Conservation (phyloP, 2,797 vertebrate species). For the Dicrostonyx torquatus region DNA sequence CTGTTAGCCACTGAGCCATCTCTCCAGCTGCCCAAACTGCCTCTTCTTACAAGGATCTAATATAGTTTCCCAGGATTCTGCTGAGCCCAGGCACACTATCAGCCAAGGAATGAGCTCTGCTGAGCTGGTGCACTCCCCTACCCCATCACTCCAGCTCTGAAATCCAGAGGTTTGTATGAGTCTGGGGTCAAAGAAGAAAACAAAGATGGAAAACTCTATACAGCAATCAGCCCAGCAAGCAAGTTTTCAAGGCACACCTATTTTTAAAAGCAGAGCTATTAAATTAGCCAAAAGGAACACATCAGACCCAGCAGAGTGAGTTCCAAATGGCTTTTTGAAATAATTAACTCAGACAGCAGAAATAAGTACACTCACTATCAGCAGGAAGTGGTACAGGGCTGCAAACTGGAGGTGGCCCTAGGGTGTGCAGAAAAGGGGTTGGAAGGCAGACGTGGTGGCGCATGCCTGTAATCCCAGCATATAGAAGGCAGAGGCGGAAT, state of each 20-base stretch:
- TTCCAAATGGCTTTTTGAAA: conserved; percentile 58
- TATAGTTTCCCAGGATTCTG: not conserved
- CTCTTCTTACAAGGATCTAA: not conserved
- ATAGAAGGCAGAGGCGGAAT: not conserved
- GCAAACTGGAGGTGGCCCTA: not conserved
- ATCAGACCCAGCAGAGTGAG: conserved; percentile 15
- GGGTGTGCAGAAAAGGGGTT: not conserved
- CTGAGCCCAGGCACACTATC: not conserved
- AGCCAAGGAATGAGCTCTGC: not conserved
- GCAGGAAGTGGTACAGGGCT: not conserved
- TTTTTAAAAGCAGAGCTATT: conserved; percentile 53
- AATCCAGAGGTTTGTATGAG: not conserved
- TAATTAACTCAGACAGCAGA: conserved; percentile 56
- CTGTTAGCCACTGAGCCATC: not conserved
- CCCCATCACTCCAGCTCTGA: not conserved
- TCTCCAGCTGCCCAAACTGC: not conserved
- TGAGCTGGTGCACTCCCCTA: not conserved
- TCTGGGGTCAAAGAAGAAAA: not conserved
- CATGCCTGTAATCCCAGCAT: not conserved
- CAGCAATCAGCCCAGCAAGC: not conserved
- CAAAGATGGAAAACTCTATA: not conserved
- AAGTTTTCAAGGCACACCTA: not conserved
- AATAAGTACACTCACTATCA: not conserved
- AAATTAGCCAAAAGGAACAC: conserved; percentile 59
- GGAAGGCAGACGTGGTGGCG: not conserved